Evolutionary conservation across 2,888 invertebrate genomes (phyloP).

Genomic region (Nezara viridula): DNA sequence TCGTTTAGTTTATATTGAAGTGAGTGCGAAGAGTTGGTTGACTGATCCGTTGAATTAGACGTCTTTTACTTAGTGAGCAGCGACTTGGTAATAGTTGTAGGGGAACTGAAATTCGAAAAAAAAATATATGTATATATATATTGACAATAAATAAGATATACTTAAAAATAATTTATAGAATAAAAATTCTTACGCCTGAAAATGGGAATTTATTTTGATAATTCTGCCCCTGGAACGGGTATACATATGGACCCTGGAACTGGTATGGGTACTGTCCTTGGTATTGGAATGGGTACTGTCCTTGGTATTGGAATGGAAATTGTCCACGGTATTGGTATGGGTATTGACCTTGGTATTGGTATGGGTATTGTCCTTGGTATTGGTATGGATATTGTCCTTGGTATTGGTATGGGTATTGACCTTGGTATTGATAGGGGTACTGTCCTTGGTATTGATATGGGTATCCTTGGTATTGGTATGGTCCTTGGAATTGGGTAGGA

Average conservation of each 20-base stretch:
- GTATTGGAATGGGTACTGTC: neutral
- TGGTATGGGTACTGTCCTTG: neutral
- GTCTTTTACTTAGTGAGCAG: neutral
- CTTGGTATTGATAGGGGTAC: neutral
- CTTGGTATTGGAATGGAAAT: neutral
- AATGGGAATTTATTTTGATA: neutral
- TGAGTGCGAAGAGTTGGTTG: neutral
- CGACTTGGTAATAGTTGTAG: slow-evolving; percentile 2
- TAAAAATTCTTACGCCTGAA: neutral
- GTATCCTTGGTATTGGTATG: neutral
- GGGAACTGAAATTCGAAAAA: neutral
- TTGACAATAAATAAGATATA: neutral
- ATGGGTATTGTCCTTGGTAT: neutral
- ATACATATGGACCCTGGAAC: neutral
- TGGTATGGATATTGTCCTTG: neutral
- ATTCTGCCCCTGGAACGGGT: slow-evolving; percentile 27
- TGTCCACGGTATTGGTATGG: slow-evolving; percentile 7
- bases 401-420: neutral
- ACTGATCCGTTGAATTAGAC: neutral
- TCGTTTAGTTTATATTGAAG: neutral
- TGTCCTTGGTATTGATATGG: neutral
- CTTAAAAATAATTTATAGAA: neutral
- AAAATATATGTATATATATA: neutral
- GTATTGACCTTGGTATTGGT: slow-evolving; percentile 6
- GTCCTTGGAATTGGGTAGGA: neutral